These are phyloP conservation scores for Catostomus latipinnis DNA, from an alignment of 2,797 vertebrate genomes.

Conservation along the genomic window DNA sequence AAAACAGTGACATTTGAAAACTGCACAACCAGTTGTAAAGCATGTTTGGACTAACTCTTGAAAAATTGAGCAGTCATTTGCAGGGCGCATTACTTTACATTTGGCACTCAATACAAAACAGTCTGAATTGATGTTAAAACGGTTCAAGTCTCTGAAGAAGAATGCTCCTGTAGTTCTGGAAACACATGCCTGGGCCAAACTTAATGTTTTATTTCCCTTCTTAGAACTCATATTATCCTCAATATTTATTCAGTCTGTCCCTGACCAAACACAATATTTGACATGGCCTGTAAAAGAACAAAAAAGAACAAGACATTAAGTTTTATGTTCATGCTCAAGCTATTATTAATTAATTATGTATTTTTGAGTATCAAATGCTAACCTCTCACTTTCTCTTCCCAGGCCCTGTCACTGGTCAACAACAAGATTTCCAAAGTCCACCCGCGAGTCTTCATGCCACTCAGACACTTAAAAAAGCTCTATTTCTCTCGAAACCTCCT, in stretches of 20 bases:
- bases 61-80: not conserved
- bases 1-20: not conserved
- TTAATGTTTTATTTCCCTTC: slow-evolving; percentile 67
- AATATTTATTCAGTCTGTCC: slow-evolving; percentile 56
- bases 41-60: slow-evolving; percentile 25
- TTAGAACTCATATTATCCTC: slow-evolving; percentile 58
- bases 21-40: not conserved
- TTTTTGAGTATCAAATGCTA: slow-evolving; percentile 1
- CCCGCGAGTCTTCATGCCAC: slow-evolving; percentile 81
- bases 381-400: slow-evolving; percentile 24
- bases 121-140: slow-evolving; percentile 46
- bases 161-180: slow-evolving; percentile 70
- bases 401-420: slow-evolving; percentile 91
- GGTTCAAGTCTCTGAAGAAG: slow-evolving; percentile 51
- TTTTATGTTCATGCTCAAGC: slow-evolving; percentile 9
- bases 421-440: slow-evolving; percentile 90
- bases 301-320: slow-evolving; percentile 65
- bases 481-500: slow-evolving; percentile 91
- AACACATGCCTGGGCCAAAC: slow-evolving; percentile 61
- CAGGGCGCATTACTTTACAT: not conserved
- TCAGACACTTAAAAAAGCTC: slow-evolving; percentile 88
- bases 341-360: slow-evolving; percentile 49
- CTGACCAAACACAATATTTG: slow-evolving; percentile 76
- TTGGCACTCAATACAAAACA: slow-evolving; percentile 45
- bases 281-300: slow-evolving; percentile 62